These are phyloP conservation scores for Lampris incognitus DNA, from an alignment of 2,113 vertebrate genomes.

Conservation along the genomic window DNA sequence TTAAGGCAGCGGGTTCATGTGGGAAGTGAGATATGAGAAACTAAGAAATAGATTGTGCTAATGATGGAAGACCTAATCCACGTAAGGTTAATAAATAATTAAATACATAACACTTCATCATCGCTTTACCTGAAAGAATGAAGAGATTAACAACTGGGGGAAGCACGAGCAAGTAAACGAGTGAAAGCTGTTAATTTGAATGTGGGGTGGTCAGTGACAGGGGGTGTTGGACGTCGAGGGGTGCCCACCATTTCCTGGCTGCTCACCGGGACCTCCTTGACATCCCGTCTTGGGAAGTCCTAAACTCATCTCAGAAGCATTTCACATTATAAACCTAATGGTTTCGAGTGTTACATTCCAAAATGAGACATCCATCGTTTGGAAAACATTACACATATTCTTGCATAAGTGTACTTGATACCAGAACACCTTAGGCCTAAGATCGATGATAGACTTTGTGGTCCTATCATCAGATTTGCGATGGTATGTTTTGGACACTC, in stretches of 20 bases:
- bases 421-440: background rate
- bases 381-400: background rate
- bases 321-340: background rate
- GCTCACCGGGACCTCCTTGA: constrained; percentile 6
- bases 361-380: background rate
- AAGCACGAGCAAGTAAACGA: background rate
- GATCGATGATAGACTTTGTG: background rate
- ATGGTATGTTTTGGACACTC: too few species aligned
- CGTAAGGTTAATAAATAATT: background rate
- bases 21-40: constrained; percentile 43
- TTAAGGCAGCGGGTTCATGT: constrained; percentile 51
- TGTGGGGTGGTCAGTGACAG: background rate
- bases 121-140: background rate
- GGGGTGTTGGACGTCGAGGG: background rate
- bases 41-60: constrained; percentile 31
- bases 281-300: background rate
- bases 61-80: constrained; percentile 7
- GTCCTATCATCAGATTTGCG: too few species aligned
- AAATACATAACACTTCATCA: background rate
- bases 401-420: too few species aligned
- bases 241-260: constrained; percentile 9
- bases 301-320: too few species aligned
- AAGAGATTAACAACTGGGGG: constrained; percentile 6
- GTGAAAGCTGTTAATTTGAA: background rate
- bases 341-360: background rate